Percentiles rank a stretch among this genome's conserved stretches.
These are phyloP conservation scores for Willowsia nigromaculata DNA, from an alignment of 2,888 invertebrate genomes.

Conservation along the genomic window DNA sequence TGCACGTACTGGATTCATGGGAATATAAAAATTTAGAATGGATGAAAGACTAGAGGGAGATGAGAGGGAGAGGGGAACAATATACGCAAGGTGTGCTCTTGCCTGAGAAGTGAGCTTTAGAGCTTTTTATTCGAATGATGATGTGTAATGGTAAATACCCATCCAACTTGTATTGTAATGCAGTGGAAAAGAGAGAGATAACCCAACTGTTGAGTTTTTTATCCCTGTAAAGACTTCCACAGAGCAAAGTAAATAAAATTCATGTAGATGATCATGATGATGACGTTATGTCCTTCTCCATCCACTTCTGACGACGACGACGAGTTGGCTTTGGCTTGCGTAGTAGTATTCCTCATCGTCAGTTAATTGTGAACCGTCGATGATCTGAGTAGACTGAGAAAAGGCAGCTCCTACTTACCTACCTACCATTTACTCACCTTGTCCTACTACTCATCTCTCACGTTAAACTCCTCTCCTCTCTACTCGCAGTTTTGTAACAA, in stretches of 20 bases:
- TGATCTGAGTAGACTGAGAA: constrained; percentile 41
- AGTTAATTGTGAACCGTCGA: constrained; percentile 60
- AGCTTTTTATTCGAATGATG: too few species aligned
- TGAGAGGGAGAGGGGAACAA: not conserved
- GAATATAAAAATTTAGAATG: not conserved
- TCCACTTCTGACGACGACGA: not conserved
- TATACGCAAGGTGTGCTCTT: not conserved
- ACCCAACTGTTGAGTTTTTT: not conserved
- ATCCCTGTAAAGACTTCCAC: not conserved
- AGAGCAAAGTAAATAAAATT: not conserved
- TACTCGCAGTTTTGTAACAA: not conserved
- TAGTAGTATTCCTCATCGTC: constrained; percentile 9
- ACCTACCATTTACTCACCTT: constrained; percentile 1
- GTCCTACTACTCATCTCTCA: not conserved
- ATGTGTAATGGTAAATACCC: constrained; percentile 52
- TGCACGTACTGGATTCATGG: not conserved
- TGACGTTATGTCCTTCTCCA: constrained; percentile 53
- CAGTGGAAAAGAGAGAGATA: not conserved
- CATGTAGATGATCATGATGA: not conserved
- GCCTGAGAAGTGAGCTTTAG: too few species aligned
- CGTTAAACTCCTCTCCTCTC: not conserved
- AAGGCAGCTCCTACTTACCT: not conserved
- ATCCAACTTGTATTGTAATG: not conserved
- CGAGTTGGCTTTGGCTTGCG: not conserved
- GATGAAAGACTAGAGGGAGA: not conserved